Evolutionary conservation across 1,140 invertebrate genomes (phyloP).

Genomic region (Cherax quadricarinatus): DNA sequence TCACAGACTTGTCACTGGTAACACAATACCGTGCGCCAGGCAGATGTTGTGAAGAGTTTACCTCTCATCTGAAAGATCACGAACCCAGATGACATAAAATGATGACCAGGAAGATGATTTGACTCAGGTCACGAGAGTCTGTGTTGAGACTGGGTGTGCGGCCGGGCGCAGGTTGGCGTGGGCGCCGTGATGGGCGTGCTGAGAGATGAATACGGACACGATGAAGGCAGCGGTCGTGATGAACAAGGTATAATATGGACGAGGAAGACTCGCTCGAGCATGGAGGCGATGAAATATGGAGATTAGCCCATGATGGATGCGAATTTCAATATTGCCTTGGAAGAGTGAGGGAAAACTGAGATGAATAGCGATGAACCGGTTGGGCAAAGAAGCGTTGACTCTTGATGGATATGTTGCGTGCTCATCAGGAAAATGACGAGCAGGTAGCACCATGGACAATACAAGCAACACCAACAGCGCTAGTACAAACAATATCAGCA

Average conservation of each 20-base stretch:
- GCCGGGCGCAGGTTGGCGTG: too few relatives aligned
- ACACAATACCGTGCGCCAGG: too few relatives aligned
- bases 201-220: not conserved
- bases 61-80: too few relatives aligned
- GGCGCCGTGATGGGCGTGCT: not conserved
- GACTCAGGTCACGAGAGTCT: too few relatives aligned
- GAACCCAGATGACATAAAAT: too few relatives aligned
- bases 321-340: slow-evolving; percentile 17
- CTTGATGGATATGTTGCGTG: not conserved
- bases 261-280: slow-evolving; percentile 17
- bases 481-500: too few relatives aligned
- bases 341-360: not conserved
- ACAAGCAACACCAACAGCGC: too few relatives aligned
- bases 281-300: slow-evolving; percentile 30
- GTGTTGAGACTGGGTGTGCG: too few relatives aligned
- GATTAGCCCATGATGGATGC: slow-evolving; percentile 32
- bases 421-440: not conserved
- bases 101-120: too few relatives aligned
- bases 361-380: slow-evolving; percentile 14
- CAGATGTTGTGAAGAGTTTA: too few relatives aligned
- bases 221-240: not conserved
- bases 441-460: not conserved
- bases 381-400: not conserved
- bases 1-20: too few relatives aligned
- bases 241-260: not conserved